These are phyloP conservation scores for Salvelinus namaycush DNA, from an alignment of 2,113 vertebrate species.

Conservation along the genomic window DNA sequence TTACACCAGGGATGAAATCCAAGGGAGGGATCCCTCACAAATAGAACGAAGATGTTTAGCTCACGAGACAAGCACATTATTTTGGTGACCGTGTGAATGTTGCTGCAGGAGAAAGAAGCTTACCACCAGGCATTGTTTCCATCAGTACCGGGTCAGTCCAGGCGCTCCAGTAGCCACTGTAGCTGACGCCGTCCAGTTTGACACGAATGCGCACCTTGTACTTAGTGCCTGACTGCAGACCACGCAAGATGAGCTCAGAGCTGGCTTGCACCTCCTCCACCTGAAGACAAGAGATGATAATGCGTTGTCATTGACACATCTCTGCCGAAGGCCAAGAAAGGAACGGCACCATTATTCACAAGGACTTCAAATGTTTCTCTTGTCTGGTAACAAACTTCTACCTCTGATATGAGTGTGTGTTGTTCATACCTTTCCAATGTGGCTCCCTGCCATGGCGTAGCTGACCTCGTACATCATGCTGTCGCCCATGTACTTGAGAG, in stretches of 20 bases:
- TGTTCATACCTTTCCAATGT: constrained; percentile 64
- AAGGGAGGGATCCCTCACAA: not conserved
- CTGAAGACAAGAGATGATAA: constrained; percentile 49
- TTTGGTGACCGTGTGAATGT: constrained; percentile 24
- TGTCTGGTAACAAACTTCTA: not conserved
- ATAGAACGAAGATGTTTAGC: too few species aligned
- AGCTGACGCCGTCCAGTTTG: constrained; percentile 77
- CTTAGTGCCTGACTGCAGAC: constrained; percentile 65
- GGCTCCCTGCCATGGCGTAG: constrained; percentile 57
- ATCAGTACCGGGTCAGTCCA: constrained; percentile 77
- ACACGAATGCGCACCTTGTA: constrained; percentile 78
- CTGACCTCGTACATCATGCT: constrained; percentile 81
- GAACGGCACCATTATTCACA: not conserved
- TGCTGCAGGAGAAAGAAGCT: not conserved
- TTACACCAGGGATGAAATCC: not conserved
- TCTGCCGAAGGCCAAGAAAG: not conserved
- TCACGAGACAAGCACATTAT: not conserved
- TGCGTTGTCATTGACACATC: not conserved
- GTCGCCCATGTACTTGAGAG: constrained; percentile 73
- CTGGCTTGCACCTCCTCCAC: constrained; percentile 67
- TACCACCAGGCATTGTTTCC: constrained; percentile 69
- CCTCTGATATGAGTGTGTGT: not conserved
- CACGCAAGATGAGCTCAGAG: constrained; percentile 70
- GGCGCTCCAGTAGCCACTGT: constrained; percentile 82
- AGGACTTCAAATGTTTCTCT: not conserved